These are phyloP conservation scores for Ctenicera cuprea DNA, from an alignment of 2,888 invertebrate genomes.

Conservation along the genomic window DNA sequence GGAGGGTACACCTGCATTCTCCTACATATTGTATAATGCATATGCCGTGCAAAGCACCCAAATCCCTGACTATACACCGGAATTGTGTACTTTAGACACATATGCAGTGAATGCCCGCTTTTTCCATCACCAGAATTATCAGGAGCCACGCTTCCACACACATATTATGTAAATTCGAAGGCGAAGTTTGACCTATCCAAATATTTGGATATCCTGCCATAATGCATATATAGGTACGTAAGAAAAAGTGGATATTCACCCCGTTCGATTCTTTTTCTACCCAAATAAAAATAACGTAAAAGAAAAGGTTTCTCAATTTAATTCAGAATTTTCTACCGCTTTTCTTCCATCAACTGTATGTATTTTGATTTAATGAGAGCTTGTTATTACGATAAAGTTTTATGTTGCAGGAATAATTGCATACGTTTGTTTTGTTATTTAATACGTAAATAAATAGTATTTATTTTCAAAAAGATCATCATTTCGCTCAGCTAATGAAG, in stretches of 20 bases:
- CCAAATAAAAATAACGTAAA: slow-evolving; percentile 1
- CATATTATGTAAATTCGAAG: slow-evolving; percentile 41
- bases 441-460: too few species aligned
- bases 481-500: too few species aligned
- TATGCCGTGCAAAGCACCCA: slow-evolving; percentile 41
- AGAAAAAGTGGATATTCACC: slow-evolving; percentile 6
- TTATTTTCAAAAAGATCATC: too few species aligned
- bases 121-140: slow-evolving; percentile 35
- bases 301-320: slow-evolving; percentile 1
- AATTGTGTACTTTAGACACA: slow-evolving; percentile 41
- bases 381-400: too few species aligned
- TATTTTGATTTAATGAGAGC: too few species aligned
- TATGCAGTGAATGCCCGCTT: slow-evolving; percentile 42
- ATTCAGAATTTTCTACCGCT: too few species aligned
- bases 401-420: too few species aligned
- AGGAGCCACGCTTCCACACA: slow-evolving; percentile 20
- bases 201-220: slow-evolving; percentile 34
- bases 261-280: slow-evolving; percentile 1
- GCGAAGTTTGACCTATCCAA: slow-evolving; percentile 41
- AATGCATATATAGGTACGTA: slow-evolving; percentile 30
- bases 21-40: slow-evolving; percentile 51
- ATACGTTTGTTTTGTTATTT: too few species aligned
- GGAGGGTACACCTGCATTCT: slow-evolving; percentile 49
- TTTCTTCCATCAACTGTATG: too few species aligned
- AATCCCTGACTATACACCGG: slow-evolving; percentile 32